These are phyloP conservation scores for Onychomys arenicola DNA, from an alignment of 2,797 vertebrate genomes.

Conservation along the genomic window DNA sequence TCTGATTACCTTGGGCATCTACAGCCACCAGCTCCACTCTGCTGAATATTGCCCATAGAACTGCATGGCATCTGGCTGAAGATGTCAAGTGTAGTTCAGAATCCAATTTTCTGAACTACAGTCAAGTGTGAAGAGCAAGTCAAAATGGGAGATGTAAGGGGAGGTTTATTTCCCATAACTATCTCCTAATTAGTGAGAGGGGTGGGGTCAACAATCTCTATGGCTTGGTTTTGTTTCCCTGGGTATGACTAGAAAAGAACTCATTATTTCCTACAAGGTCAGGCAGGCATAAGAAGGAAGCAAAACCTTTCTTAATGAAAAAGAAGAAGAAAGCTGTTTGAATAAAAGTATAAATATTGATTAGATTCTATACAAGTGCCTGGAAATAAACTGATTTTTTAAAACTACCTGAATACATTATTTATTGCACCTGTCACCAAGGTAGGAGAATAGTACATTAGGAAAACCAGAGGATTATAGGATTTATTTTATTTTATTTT, in stretches of 20 bases:
- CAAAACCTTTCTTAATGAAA: slow-evolving; percentile 31
- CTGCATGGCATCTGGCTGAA: slow-evolving; percentile 69
- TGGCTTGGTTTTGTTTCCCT: slow-evolving; percentile 55
- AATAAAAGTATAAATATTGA: slow-evolving; percentile 85
- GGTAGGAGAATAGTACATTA: slow-evolving; percentile 78
- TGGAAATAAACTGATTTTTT: slow-evolving; percentile 82
- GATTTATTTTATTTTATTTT: slow-evolving; percentile 28
- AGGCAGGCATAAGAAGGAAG: slow-evolving; percentile 68
- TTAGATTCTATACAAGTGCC: slow-evolving; percentile 75
- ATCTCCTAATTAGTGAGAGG: slow-evolving; percentile 64
- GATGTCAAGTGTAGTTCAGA: slow-evolving; percentile 77
- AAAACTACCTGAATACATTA: slow-evolving; percentile 81
- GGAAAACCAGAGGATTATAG: slow-evolving; percentile 65
- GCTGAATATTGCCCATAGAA: slow-evolving; percentile 80
- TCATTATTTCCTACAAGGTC: slow-evolving; percentile 78
- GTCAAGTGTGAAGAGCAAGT: slow-evolving; percentile 66
- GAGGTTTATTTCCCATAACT: slow-evolving; percentile 67
- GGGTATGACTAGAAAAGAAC: slow-evolving; percentile 48
- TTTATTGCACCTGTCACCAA: slow-evolving; percentile 80
- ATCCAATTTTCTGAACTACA: slow-evolving; percentile 79
- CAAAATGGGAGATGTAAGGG: slow-evolving; percentile 71
- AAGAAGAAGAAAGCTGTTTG: slow-evolving; percentile 53
- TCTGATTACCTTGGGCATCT: slow-evolving; percentile 70
- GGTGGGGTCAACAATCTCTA: slow-evolving; percentile 40
- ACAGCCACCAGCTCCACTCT: slow-evolving; percentile 64